Base-by-base conservation (phyloP, 2,888 invertebrate genomes). In the Epinotia bilunana region DNA sequence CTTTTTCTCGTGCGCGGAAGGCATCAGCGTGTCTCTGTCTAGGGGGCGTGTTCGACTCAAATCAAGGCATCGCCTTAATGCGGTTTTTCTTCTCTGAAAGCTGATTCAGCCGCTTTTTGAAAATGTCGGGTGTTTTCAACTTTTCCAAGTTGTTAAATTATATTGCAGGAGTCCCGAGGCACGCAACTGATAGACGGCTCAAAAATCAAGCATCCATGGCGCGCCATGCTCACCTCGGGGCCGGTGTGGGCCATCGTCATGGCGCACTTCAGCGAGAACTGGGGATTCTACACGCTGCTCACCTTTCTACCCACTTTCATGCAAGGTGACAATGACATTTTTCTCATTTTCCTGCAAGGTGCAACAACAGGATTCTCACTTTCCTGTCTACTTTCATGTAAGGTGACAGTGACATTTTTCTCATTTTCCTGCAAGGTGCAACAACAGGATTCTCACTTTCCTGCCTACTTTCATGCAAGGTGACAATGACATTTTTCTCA, bases 231-330 rank as follows among this genome's bases (percentile, higher is more conserved):
- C 67, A 95, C 95, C 0, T 98, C 98, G 0, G 93, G 95, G 71
- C 96, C 98, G 0, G 97, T 98, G 13, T 98, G 97, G 96, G 97
- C 98, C 0, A 97, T 98, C 57, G 95, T 97, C 0, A 95, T 96
- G 69, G 97, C 98, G 0, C 98, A 98, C 87, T 97, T 98, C 90
- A 96, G 97, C 43, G 98, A 98, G 88, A 98, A 98, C 89, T 98
- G 98, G 98, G 98, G 98, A 5, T 98, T 98, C 89, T 98, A 98
- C 83, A 98, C 98, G 0, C 91, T 98, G 79, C 94, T 98, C 2
- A 98, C 98, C 0, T 97, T 97, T 84, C 89, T 98, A 61, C 98
- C 98, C 2, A 97, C 97, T 20, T 98, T 97, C 84, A 96, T 98
- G 95, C 96, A 95, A 91, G 97, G 97, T 97, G n/a, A 86, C 13